These are phyloP conservation scores for Notechis scutatus DNA, from an alignment of 2,113 vertebrate genomes.

Conservation along the genomic window DNA sequence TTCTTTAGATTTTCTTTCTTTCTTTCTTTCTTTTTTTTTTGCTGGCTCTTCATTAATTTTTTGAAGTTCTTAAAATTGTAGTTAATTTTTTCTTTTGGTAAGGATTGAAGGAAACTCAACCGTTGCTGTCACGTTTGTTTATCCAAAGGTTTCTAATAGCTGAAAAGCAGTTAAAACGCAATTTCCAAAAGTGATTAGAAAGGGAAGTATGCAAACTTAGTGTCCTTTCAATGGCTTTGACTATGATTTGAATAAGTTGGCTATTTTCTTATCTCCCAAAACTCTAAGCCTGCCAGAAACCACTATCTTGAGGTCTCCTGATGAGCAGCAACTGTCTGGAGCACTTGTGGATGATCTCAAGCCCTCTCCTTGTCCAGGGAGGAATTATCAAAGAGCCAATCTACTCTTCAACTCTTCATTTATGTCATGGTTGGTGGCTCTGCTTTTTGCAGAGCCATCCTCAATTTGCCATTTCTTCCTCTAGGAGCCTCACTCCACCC, in stretches of 20 bases:
- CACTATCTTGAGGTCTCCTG: neutral
- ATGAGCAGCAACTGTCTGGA: neutral
- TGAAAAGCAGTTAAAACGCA: neutral
- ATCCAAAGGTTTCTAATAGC: neutral
- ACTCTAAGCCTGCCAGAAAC: neutral
- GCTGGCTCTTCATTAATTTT: neutral
- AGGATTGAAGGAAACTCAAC: neutral
- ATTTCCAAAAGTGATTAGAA: neutral
- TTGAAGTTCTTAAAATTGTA: neutral
- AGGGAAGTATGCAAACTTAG: neutral
- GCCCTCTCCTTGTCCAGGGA: neutral
- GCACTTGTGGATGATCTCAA: neutral
- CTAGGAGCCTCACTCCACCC: neutral
- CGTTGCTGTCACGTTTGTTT: neutral
- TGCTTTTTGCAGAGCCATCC: neutral
- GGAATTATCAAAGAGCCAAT: neutral
- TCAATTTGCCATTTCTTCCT: neutral
- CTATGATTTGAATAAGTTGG: neutral
- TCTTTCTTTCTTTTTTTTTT: neutral
- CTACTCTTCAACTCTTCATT: neutral
- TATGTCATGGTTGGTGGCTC: neutral
- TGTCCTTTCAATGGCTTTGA: neutral
- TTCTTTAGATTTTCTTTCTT: neutral
- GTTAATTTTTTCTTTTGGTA: neutral
- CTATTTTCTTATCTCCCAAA: neutral